These are phyloP conservation scores for Metridium senile DNA, from an alignment of 92 coral and sea anemone genomes.

Conservation along the genomic window DNA sequence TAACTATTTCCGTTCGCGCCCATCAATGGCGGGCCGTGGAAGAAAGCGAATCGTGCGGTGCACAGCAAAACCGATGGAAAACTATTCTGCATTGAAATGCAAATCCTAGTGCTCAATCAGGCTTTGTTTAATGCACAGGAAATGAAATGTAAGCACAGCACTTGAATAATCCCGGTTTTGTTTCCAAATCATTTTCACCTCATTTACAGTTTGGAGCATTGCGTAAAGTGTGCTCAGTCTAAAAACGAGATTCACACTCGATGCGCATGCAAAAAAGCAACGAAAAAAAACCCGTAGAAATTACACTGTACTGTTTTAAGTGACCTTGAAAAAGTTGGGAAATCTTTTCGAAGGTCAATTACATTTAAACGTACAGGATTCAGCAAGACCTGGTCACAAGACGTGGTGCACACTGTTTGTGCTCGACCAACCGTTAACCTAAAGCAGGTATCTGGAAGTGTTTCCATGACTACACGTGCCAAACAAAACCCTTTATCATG, in stretches of 20 bases:
- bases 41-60: not conserved
- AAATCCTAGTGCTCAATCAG: not conserved
- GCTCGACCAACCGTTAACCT: not conserved
- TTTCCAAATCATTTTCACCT: constrained; percentile 1
- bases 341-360: not conserved
- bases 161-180: not conserved
- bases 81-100: not conserved
- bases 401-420: not conserved
- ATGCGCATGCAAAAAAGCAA: too few species aligned
- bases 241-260: too few species aligned
- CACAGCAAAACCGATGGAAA: not conserved
- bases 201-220: not conserved
- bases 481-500: not conserved
- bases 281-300: too few species aligned
- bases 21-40: too few species aligned
- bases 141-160: not conserved
- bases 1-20: too few species aligned
- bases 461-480: not conserved
- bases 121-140: constrained; percentile 9
- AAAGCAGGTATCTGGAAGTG: not conserved
- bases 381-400: not conserved
- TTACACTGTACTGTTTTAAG: not conserved
- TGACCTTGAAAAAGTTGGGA: not conserved
- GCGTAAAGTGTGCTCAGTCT: not conserved
- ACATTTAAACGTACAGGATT: too few species aligned